Conservation (phyloP, 92 coral and sea anemone genomes). For the Umimayanthus chanpuru region DNA sequence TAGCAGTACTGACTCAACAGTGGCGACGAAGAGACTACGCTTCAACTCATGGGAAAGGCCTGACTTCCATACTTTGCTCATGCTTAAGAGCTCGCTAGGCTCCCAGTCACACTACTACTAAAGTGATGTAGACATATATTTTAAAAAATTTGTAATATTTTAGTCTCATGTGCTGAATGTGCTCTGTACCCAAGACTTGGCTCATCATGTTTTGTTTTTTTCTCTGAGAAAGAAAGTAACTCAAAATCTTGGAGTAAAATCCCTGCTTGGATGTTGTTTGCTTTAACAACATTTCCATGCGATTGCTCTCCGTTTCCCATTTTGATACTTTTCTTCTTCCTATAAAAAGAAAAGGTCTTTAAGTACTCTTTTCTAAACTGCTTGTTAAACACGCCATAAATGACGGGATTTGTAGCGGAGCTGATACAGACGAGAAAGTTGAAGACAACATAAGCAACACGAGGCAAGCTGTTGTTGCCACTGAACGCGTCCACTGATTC, state of each 20-base stretch:
- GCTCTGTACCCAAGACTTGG: not conserved
- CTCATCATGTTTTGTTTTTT: not conserved
- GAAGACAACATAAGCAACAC: not conserved
- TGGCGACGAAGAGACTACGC: too few species aligned
- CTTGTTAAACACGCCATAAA: slow-evolving; percentile 17
- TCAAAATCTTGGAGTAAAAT: not conserved
- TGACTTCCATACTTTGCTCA: too few species aligned
- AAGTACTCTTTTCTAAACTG: slow-evolving; percentile 27
- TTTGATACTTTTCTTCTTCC: not conserved
- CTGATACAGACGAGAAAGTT: slow-evolving; percentile 16
- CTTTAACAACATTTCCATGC: not conserved
- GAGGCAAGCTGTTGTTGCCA: slow-evolving; percentile 35
- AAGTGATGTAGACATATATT: too few species aligned
- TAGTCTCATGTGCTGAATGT: too few species aligned
- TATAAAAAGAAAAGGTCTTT: not conserved
- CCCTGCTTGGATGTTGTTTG: not conserved
- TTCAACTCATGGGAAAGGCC: too few species aligned
- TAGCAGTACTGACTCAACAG: too few species aligned
- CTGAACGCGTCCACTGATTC: slow-evolving; percentile 14
- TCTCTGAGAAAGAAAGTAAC: not conserved
- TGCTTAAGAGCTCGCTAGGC: too few species aligned
- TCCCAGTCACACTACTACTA: too few species aligned
- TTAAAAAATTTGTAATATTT: too few species aligned
- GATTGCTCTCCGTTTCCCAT: not conserved
- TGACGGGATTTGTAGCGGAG: slow-evolving; percentile 23